Base-by-base conservation (phyloP, 2,113 vertebrate species). In the Rhea pennata region DNA sequence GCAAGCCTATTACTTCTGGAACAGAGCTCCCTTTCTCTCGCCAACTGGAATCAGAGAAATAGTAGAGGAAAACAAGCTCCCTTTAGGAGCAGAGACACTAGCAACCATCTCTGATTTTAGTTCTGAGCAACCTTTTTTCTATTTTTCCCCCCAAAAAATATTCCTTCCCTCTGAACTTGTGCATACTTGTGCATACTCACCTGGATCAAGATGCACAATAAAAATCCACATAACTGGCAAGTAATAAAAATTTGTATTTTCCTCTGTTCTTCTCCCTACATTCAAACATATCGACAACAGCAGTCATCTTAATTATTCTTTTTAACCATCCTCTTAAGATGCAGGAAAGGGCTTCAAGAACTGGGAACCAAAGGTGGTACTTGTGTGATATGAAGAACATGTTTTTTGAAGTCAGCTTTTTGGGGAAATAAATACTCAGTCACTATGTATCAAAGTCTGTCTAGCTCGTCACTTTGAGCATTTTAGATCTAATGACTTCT, bases 301-400 rank as follows among this genome's bases (percentile, higher is more conserved):
- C 22, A 75, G 4, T 6, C 15, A 69, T 50, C 15, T 79, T 56
- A 84, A 53, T 5, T 75, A 0, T 10, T 75, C 5, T 4, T 94
- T 79, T 67, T 61, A 58, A 7, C 11, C 26, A 6, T 24, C 5
- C 8, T 3, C 9, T 56, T 61, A 76, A 72, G 19, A 83, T 10
- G 9, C 9, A 48, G 10, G 21, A 23, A 48, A 76, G 59, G 79
- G 1, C 11, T 80, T 80, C 44, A 70, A 40, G 23, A 87, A 40
- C 1, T 59, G 3, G 20, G 15, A 69, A 39, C 10, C 15, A 33
- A 12, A 31, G 3, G 61, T 2, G 24, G 8, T 17, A 2, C 5
- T 87, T 0, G 0, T 31, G 8, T 20, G 15, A 27, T 56, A 44
- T 4, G 3, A 86, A 87, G 20, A 84, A 2, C 9, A 40, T 0